Conservation (phyloP, 2,797 vertebrate genomes). For the Toxotes lorentzi region DNA sequence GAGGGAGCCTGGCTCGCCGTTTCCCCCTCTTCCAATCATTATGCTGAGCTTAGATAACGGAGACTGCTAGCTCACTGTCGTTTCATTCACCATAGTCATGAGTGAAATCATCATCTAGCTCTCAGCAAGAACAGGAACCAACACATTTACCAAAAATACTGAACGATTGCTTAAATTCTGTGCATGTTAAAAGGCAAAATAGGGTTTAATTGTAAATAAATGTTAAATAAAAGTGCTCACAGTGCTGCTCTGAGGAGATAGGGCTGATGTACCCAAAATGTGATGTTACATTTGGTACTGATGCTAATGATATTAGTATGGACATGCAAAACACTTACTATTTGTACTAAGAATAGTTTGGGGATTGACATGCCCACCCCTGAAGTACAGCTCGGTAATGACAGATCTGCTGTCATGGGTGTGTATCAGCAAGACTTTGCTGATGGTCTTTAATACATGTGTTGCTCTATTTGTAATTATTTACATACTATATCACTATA, state of each 20-base stretch:
- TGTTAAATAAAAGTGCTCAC: background rate
- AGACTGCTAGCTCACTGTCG: background rate
- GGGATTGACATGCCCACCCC: background rate
- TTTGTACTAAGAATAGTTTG: background rate
- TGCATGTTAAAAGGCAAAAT: background rate
- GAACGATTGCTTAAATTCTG: background rate
- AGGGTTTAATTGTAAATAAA: background rate
- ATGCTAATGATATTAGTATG: background rate
- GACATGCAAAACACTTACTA: background rate
- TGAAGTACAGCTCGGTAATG: background rate
- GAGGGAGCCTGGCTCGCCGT: background rate
- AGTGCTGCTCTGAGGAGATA: background rate
- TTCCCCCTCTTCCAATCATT: background rate
- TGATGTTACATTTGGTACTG: constrained; percentile 3
- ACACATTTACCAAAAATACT: background rate
- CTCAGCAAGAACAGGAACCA: background rate
- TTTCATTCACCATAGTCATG: background rate
- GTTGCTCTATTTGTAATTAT: background rate
- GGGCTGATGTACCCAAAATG: background rate
- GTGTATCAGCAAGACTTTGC: background rate
- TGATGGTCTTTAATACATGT: background rate
- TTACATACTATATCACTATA: constrained; percentile 26
- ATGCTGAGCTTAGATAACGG: background rate
- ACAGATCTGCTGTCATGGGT: constrained; percentile 1
- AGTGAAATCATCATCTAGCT: background rate